Evolutionary conservation across 53 echinoderm and acorn worm genomes (phyloP), one percentile per base, ranked within the genome.

Genomic region (Echinometra lucunter): DNA sequence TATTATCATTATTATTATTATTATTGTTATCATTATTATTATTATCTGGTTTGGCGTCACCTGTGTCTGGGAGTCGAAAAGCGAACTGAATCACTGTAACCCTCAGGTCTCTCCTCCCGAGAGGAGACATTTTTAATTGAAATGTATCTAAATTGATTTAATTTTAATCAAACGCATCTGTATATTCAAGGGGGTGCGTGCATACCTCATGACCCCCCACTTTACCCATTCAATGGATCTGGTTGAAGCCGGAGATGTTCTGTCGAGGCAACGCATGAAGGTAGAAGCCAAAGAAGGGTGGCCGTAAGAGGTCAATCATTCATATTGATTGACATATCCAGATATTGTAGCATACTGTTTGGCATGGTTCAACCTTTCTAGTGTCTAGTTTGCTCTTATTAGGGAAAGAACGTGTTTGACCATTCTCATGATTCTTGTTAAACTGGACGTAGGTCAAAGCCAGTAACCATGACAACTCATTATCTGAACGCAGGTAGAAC

Each of bases 241-340:
- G 78, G 15, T 35, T 78, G 78, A 78, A 78, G 78, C 40, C 38
- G 42, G 38, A 40, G 78, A 78, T 6, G 42, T 78, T 21, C 23
- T 63, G 2, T 58, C 13, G 56, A 7, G 56, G 56, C 13, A 56
- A 13, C 8, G 74, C 35, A 74, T 35, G 37, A 25, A 35, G 78
- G 38, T 78, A 23, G 21, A 78, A 40, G 38, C 42, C 78, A 3
- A 40, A 42, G 78, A 40, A 78, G 40, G 78, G 78, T 78, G 78
- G 35, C 78, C 78, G 38, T 42, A 78, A 78, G 38, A 42, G 78
- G 78, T 78, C 78, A 78, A 78, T 78, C 78, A 78, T 40, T 78
- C 78, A 78, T 38, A 40, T 18, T 78, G 78, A 78, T 78, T 78
- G 78, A 78, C 78, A 38, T 32, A 78, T 42, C 42, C 23, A 78